Evolutionary conservation across 2,888 invertebrate species (phyloP), one percentile per base, ranked within the genome.

Genomic region (Caenorhabditis becei): DNA sequence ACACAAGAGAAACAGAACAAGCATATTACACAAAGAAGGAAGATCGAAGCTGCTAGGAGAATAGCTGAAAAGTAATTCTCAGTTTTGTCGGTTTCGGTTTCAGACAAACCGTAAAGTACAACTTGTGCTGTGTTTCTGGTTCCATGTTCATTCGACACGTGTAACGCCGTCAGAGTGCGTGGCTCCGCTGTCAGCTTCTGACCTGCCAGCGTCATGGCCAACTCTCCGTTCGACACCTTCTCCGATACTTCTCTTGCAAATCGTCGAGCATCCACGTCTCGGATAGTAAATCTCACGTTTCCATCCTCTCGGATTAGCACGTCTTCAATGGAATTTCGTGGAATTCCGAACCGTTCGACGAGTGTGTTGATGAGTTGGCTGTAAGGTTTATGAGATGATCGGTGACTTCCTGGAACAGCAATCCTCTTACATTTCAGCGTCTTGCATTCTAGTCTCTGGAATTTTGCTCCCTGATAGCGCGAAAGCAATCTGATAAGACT

Each of bases 401-500:
- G 32, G 0, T 5, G 47, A 20, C 23, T 4, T n/a, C n/a, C n/a
- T n/a, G n/a, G n/a, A n/a, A n/a, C n/a, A n/a, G 23, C 26, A 20
- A 23, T 20, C 23, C 35, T 32, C 61, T 28, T 56, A 83, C 83
- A 77, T 78, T 61, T 87, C 85, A 47, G 83, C 80, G 26, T 77
- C 84, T 35, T 80, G 65, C 20, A 72, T 82, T 47, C 84, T 82
- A 10, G 75, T 54, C 18, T 20, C 49, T 18, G 81, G 65, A 26
- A 83, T 77, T 20, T 77, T 70, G n/a, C 84, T 84, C 49, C 89
- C 89, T 1, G 84, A 83, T 11, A 89, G 78, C 14, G 84, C 71
- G 58, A 89, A 89, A 11, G 87, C 87, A 24, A 89, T 72, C 51
- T 86, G 78, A 69, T 87, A 84, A 5, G 84, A 72, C 61, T 86